Evolutionary conservation across 1,140 invertebrate genomes (phyloP), one percentile per base, ranked within the genome.

Genomic region (Chionoecetes opilio): DNA sequence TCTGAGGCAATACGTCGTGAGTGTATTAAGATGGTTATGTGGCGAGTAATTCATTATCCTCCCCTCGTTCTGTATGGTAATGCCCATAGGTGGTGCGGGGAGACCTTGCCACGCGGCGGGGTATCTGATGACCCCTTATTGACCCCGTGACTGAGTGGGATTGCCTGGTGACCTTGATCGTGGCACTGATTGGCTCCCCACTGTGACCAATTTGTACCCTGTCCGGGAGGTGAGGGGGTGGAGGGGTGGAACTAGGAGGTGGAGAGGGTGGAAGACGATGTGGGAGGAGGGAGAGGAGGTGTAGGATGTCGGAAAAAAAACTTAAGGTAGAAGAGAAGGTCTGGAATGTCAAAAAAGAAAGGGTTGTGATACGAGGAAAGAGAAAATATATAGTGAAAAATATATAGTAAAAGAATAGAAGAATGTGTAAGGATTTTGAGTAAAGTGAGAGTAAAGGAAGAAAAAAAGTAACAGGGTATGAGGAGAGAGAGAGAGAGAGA

Each of bases 81-180:
- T 92, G 41, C 82, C 82, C 31, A 90, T 53, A 32, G n/a, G 88
- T 53, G n/a, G 63, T n/a, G 63, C 38, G 38, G 31, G 29, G 35
- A 41, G 37, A 41, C 91, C 84, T 85, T 92, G 92, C 38, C 92
- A 93, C 85, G 84, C 92, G 35, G 82, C 84, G 38, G 34, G 82
- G 31, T 89, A 94, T 90, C 93, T 90, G 93, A 94, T 94, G 93
- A 94, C 93, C 86, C 63, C 41, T 63, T 89, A 89, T 88, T 86
- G 63, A 89, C 86, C 93, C 87, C 93, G 86, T 94, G 93, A 94
- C 93, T 94, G 93, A 94, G 93, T 82, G 93, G 87, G 31, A 94
- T 94, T 88, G 87, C 84, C 93, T 82, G 87, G 75, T 90, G 93
- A 94, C 93, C 93, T 94, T 94, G 93, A 94, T 94, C 93, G n/a